Base-by-base conservation (phyloP, 1,140 invertebrate species). In the Diachasmimorpha longicaudata region DNA sequence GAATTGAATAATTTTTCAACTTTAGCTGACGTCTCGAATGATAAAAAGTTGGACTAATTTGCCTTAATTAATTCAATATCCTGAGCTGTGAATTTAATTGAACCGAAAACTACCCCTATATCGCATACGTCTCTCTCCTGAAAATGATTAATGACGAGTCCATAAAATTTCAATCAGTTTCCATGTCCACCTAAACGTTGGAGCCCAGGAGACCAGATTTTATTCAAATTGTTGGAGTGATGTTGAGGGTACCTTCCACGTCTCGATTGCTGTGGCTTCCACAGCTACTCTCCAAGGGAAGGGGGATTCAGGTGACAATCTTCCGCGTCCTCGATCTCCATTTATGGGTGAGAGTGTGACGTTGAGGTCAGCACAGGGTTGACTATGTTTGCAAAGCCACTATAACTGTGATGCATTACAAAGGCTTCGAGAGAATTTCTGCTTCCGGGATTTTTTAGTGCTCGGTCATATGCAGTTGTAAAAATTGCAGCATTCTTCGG, bases 241-340 rank as follows among this genome's bases (percentile, higher is more conserved):
- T 68, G 31, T 31, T 31, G 23, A 68, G 8, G 66, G 14, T n/a
- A 14, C 6, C 66, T 9, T 70, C 42, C 23, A 2, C 16, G 19
- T 13, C 37, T 14, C 69, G 19, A 48, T 52, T 31, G 44, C 14
- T n/a, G 1, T 48, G 39, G 36, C 23, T 52, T 42, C 39, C 39
- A 13, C 58, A 63, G 21, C n/a, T 55, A 19, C n/a, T 6, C 48
- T 63, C 23, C 1, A 6, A 6, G 31, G 31, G 31, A 6, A 31
- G 31, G 58, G 58, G 58, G 58, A 63, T 63, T 63, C 23, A 31
- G 58, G 58, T 63, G 58, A 63, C 58, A 63, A 63, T 63, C 58
- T 63, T 63, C 19, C 58, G 58, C 23, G 58, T 63, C 58, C 58
- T 31, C 58, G 58, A 63, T 63, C 58, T 23, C 23, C 58, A 63